These are phyloP conservation scores for Gavia stellata DNA, from an alignment of 2,113 vertebrate genomes.

Conservation along the genomic window DNA sequence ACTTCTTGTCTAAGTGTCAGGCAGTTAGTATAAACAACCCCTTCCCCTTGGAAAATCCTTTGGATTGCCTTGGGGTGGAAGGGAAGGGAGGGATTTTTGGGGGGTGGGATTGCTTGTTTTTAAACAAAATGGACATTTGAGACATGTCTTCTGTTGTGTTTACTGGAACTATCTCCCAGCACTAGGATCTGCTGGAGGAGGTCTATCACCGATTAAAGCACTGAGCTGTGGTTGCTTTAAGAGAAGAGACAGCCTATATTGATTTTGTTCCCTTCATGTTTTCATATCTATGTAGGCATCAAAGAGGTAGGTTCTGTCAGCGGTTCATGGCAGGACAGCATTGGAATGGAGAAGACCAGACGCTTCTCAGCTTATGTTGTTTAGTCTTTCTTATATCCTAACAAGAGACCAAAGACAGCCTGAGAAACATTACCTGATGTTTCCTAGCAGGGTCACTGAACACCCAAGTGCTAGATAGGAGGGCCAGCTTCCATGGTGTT, in stretches of 20 bases:
- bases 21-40: background rate
- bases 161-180: background rate
- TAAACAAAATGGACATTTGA: background rate
- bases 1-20: background rate
- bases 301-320: background rate
- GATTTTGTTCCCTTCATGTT: background rate
- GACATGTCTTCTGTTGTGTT: background rate
- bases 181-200: background rate
- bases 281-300: background rate
- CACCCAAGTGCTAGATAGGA: background rate
- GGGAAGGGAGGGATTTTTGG: background rate
- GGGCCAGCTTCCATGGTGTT: background rate
- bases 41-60: background rate
- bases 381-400: background rate
- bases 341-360: background rate
- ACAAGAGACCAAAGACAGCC: background rate
- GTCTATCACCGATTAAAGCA: background rate
- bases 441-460: background rate
- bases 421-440: background rate
- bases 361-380: background rate
- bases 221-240: background rate
- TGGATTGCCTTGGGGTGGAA: background rate
- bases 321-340: background rate
- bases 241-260: background rate
- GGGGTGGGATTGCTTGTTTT: background rate